Percentiles rank a stretch among this genome's conserved stretches.
Evolutionary conservation across 1,140 invertebrate species (phyloP).

Genomic region (Ruditapes philippinarum): DNA sequence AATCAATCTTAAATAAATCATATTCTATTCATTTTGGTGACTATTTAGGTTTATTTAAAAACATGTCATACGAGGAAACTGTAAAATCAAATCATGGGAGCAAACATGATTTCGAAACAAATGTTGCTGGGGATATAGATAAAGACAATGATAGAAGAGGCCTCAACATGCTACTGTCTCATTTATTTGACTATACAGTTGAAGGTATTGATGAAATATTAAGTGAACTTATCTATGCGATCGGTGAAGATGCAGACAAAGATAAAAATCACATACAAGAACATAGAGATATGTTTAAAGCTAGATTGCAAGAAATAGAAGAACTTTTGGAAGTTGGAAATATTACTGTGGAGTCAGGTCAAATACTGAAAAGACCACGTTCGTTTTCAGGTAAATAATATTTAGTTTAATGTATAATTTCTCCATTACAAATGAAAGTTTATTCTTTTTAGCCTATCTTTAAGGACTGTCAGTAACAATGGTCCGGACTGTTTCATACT

Average conservation of each 20-base stretch:
- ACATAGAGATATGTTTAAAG: neutral
- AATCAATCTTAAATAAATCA: neutral
- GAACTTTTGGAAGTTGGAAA: neutral
- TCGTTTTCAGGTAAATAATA: neutral
- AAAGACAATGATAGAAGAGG: neutral
- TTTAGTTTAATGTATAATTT: too few relatives aligned
- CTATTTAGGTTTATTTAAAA: neutral
- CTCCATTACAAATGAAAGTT: too few relatives aligned
- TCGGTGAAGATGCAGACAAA: neutral
- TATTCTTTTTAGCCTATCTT: too few relatives aligned
- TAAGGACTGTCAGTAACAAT: too few relatives aligned
- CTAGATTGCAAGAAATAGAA: neutral
- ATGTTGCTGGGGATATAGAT: neutral
- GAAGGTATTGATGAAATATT: constrained; percentile 11
- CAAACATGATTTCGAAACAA: neutral
- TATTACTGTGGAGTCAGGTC: neutral
- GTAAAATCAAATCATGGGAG: neutral
- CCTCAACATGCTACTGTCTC: neutral
- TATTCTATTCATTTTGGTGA: neutral
- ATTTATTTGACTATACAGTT: constrained; percentile 10
- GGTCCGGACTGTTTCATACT: too few relatives aligned
- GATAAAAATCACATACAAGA: neutral
- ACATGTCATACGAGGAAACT: neutral
- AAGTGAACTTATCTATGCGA: neutral
- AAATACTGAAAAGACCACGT: neutral